Evolutionary conservation across 2,888 invertebrate species (phyloP), one percentile per base, ranked within the genome.

Genomic region (Glaucopsyche alexis): DNA sequence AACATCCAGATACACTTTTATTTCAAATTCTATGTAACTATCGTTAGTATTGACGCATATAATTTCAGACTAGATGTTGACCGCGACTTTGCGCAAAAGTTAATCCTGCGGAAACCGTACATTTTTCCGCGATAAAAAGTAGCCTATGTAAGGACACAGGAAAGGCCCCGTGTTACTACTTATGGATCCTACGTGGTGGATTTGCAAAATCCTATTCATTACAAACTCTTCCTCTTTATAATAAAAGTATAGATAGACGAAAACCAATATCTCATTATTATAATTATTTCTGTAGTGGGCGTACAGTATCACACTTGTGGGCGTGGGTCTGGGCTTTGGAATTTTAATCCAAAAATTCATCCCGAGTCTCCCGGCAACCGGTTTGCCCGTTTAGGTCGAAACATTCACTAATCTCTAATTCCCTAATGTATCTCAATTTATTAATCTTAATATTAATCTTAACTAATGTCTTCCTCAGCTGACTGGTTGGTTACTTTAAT

Each of bases 311-410:
- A 60, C 60, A 60, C 29, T 8, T 1, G 47, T 47, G 11, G 47
- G 60, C 29, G 60, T 29, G 60, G 60, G 60, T 7, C 29, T 16
- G n/a, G 50, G 13, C 49, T 60, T 29, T 38, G 19, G 60, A 60
- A 60, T 60, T 60, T 60, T 60, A 60, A 60, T 60, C 29, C 19
- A 60, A 60, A 60, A 60, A 29, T 60, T 60, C 29, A 29, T 60
- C 60, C 60, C 60, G 60, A 19, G 29, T 13, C 60, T 38, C 29
- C 29, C 60, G 60, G 42, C 42, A 42, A 60, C 60, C 38, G 60
- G 60, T 60, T 60, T 29, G 55, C 3, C 29, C 29, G 52, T 11
- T 14, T 4, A 19, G 52, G 60, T 60, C 13, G 60, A 19, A 60
- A 55, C 55, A 55, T 60, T 7, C 38, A 60, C 29, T 60, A 60